These are phyloP conservation scores for Argopecten irradians DNA, from an alignment of 1,140 invertebrate species.

Conservation along the genomic window DNA sequence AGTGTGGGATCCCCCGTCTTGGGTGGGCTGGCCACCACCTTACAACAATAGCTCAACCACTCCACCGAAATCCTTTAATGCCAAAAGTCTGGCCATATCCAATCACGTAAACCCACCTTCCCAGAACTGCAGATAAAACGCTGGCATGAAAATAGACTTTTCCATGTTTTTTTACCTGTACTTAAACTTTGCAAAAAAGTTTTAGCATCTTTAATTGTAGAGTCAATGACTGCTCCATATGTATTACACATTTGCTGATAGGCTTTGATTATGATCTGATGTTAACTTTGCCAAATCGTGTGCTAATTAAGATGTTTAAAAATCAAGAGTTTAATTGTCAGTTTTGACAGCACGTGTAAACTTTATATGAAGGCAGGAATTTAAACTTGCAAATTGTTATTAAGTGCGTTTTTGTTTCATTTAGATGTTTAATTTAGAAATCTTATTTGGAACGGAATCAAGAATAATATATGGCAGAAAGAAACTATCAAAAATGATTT, in stretches of 20 bases:
- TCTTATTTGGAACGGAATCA: background rate
- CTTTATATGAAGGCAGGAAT: background rate
- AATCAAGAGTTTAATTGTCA: background rate
- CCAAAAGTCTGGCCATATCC: background rate
- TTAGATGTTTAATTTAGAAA: background rate
- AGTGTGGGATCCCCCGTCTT: background rate
- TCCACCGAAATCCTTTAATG: background rate
- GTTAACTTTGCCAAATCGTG: background rate
- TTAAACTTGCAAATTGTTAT: background rate
- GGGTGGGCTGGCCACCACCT: background rate
- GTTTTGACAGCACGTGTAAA: background rate
- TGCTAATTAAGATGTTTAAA: background rate
- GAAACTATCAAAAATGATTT: background rate
- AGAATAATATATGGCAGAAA: background rate
- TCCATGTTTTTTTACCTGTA: background rate
- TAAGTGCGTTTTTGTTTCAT: background rate
- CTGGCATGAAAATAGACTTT: constrained; percentile 16
- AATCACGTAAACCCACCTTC: background rate
- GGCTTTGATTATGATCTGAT: too few species aligned
- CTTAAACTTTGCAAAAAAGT: background rate
- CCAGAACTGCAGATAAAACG: background rate
- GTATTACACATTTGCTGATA: too few species aligned
- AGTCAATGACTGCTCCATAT: background rate
- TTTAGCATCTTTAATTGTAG: background rate
- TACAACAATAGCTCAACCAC: background rate